Conservation (phyloP, 2,888 invertebrate genomes). For the Nasonia oneida region DNA sequence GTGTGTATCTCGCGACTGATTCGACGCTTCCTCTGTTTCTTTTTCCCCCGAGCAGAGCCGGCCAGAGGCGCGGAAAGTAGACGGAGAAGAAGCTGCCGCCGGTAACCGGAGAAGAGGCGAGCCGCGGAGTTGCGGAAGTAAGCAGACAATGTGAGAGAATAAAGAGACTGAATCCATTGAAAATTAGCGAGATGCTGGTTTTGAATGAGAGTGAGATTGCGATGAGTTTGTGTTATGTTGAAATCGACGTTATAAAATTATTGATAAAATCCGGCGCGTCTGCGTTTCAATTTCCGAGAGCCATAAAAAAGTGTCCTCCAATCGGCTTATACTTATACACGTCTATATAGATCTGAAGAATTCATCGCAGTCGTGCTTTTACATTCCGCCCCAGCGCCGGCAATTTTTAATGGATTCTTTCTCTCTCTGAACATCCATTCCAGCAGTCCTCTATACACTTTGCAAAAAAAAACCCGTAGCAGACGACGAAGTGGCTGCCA, state of each 20-base stretch:
- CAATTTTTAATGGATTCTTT: slow-evolving; percentile 60
- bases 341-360: slow-evolving; percentile 32
- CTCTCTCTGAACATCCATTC: background rate
- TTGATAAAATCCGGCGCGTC: background rate
- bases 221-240: background rate
- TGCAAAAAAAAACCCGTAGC: background rate
- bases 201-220: slow-evolving; percentile 1
- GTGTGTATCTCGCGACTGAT: background rate
- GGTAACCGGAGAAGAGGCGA: background rate
- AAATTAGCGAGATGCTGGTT: slow-evolving; percentile 24
- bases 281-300: background rate
- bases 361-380: slow-evolving; percentile 41
- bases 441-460: slow-evolving; percentile 5
- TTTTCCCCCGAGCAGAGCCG: slow-evolving; percentile 17
- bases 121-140: background rate
- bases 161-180: slow-evolving; percentile 32
- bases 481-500: background rate
- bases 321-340: slow-evolving; percentile 30
- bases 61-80: background rate
- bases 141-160: background rate
- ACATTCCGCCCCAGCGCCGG: slow-evolving; percentile 8
- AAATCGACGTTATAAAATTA: background rate
- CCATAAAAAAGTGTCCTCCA: background rate
- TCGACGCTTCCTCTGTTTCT: slow-evolving; percentile 32
- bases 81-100: background rate